These are phyloP conservation scores for Lithosia quadra DNA, from an alignment of 2,888 invertebrate species.

Conservation along the genomic window DNA sequence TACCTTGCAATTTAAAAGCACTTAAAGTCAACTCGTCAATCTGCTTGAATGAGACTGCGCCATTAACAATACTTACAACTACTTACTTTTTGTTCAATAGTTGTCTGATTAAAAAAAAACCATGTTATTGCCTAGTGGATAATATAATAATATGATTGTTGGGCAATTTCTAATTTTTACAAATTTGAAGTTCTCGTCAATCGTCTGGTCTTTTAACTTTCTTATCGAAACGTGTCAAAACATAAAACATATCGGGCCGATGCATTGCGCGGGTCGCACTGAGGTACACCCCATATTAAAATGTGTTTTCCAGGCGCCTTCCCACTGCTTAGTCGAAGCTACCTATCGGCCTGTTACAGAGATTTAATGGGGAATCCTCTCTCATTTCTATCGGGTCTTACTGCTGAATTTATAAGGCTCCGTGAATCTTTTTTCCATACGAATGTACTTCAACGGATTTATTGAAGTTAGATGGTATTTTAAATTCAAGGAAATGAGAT, in stretches of 20 bases:
- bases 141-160: too few species aligned
- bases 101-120: too few species aligned
- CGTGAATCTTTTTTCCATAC: constrained; percentile 80
- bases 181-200: not conserved
- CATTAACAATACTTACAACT: too few species aligned
- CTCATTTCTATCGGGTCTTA: constrained; percentile 84
- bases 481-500: constrained; percentile 27
- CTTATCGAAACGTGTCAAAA: constrained; percentile 57
- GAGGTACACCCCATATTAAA: constrained; percentile 75
- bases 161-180: too few species aligned
- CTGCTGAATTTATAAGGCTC: constrained; percentile 75
- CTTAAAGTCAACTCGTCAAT: too few species aligned
- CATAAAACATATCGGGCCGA: constrained; percentile 49
- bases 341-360: constrained; percentile 79
- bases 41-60: too few species aligned
- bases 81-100: too few species aligned
- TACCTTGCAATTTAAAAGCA: too few species aligned
- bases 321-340: constrained; percentile 70
- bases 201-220: too few species aligned
- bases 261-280: constrained; percentile 38
- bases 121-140: too few species aligned
- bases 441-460: constrained; percentile 73
- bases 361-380: constrained; percentile 81
- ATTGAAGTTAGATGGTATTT: constrained; percentile 59
- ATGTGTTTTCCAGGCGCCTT: constrained; percentile 76